Evolutionary conservation across 1,140 invertebrate genomes (phyloP), one percentile per base, ranked within the genome.

Genomic region (Halesus radiatus): DNA sequence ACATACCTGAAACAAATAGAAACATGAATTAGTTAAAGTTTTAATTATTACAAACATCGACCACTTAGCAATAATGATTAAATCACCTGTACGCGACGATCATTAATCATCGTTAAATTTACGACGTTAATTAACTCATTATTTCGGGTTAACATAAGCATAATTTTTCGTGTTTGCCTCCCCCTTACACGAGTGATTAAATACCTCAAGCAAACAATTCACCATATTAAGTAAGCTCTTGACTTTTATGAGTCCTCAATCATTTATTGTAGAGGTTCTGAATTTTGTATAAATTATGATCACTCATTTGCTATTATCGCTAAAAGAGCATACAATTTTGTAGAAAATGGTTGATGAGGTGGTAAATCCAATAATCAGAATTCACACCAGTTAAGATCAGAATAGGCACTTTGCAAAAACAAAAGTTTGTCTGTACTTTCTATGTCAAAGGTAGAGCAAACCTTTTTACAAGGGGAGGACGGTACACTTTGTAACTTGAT

Each of bases 311-410:
- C 37, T 16, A 52, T 50, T 50, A 45, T 50, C 29, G n/a, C 66
- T 70, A 45, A 70, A 3, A 50, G 10, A 37, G 15, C 50, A 13
- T 45, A 45, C 37, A 45, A 20, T 18, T 45, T 45, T n/a, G 66
- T 64, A 64, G 62, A 26, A 70, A 70, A 37, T 52, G 37, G n/a
- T 70, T 70, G 66, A 52, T 45, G 66, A 70, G 37, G 66, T 70
- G 37, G 18, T 45, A 70, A 70, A 70, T 70, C 37, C 32, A 32
- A 68, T 70, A 6, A 70, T 32, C n/a, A 3, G 13, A 66, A n/a
- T 22, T 60, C 3, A 29, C 23, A 66, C 13, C 15, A 16, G 1
- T 26, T 16, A 37, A 29, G 22, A 26, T 32, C 20, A 7, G 20
- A 2, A n/a, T n/a, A 2, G 56, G 23, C 62, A 66, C n/a, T 13